Evolutionary conservation across 2,797 vertebrate genomes (phyloP).

Genomic region (Macroramphosus scolopax): DNA sequence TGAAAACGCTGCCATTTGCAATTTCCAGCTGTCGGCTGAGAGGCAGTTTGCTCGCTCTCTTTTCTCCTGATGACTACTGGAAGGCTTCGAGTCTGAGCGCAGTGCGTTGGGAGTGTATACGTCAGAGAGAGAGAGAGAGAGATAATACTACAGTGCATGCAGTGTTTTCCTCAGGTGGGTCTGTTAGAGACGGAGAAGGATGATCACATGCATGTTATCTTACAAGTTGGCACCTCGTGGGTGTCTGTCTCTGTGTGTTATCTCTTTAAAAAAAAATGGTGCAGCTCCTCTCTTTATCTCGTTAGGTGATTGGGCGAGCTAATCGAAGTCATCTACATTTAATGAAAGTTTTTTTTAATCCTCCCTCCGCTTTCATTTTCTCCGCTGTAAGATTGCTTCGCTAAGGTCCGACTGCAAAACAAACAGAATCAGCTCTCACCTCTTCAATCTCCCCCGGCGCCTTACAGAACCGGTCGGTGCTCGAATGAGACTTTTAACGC

Average conservation of each 20-base stretch:
- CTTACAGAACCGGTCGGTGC: no score
- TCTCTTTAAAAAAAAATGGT: not conserved
- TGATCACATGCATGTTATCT: constrained; percentile 7
- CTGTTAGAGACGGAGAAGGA: constrained; percentile 12
- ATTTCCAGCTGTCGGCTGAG: constrained; percentile 56
- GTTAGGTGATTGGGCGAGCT: constrained; percentile 24
- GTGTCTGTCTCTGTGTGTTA: constrained; percentile 1
- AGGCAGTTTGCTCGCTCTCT: constrained; percentile 32
- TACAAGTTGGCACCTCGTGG: constrained; percentile 1
- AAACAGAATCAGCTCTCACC: constrained; percentile 21
- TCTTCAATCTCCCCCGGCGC: no score
- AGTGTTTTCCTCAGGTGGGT: constrained; percentile 17
- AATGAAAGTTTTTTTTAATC: constrained; percentile 51
- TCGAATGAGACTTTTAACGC: no score
- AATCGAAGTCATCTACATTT: constrained; percentile 43
- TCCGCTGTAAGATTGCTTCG: constrained; percentile 27
- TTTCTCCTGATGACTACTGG: constrained; percentile 38
- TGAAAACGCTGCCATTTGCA: constrained; percentile 61
- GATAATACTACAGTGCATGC: constrained; percentile 12
- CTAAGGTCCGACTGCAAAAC: constrained; percentile 23
- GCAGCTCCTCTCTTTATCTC: constrained; percentile 16
- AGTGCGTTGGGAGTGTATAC: constrained; percentile 2
- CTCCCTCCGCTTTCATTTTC: constrained; percentile 34
- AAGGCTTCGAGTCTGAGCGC: constrained; percentile 20
- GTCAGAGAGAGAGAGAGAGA: constrained; percentile 5